These are phyloP conservation scores for Dicycla oo DNA, from an alignment of 2,888 invertebrate genomes.

Conservation along the genomic window DNA sequence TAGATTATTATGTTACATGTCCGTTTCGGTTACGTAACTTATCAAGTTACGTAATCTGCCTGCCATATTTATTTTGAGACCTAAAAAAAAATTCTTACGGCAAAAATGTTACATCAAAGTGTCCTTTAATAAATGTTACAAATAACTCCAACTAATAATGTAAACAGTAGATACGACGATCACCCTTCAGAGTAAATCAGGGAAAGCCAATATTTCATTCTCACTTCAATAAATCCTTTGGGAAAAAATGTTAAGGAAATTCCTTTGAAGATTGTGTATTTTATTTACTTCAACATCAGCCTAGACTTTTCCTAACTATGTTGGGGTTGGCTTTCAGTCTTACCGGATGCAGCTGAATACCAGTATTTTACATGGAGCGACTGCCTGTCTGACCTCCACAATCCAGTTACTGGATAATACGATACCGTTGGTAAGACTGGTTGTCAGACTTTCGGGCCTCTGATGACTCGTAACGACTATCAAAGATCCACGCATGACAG, in stretches of 20 bases:
- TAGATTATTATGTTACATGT: background rate
- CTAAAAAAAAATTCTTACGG: background rate
- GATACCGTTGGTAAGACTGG: no score
- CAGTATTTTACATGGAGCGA: no score
- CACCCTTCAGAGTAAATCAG: constrained; percentile 33
- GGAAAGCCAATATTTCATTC: constrained; percentile 50
- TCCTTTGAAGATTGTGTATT: constrained; percentile 37
- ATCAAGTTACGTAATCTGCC: background rate
- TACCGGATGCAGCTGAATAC: no score
- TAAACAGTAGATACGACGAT: constrained; percentile 6
- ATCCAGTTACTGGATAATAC: no score
- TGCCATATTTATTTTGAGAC: background rate
- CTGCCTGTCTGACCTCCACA: no score
- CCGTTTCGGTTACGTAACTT: background rate
- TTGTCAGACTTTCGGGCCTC: no score
- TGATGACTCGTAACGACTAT: no score
- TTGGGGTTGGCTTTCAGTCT: no score
- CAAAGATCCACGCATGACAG: no score
- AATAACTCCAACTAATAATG: constrained; percentile 1
- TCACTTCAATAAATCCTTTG: constrained; percentile 45
- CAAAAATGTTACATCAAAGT: background rate
- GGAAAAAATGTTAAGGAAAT: constrained; percentile 20
- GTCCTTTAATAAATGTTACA: background rate
- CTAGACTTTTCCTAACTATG: no score
- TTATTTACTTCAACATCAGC: no score